Percentiles rank a stretch among this genome's conserved stretches.
phyloP scores from a whole-genome alignment of 2,113 vertebrate genomes.

The Azemiops feae region DNA sequence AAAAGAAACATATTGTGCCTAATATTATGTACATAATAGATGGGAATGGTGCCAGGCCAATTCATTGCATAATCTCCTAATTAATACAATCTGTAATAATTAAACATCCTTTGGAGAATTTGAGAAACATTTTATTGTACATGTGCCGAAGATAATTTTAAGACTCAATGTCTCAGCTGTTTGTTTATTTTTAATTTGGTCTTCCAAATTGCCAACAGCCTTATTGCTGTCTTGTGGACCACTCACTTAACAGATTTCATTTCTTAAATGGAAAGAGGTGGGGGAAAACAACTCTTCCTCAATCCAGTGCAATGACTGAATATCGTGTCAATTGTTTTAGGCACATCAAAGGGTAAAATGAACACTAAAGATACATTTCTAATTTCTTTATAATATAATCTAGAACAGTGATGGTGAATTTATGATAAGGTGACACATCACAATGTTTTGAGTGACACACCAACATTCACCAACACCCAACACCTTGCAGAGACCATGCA shows the following conservation, averaged over 20 bases:
- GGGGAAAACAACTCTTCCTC: constrained; percentile 1
- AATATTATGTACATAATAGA: constrained; percentile 54
- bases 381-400: not conserved
- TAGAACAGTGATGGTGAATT: not conserved
- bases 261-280: constrained; percentile 53
- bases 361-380: not conserved
- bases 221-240: constrained; percentile 63
- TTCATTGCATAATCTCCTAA: constrained; percentile 66
- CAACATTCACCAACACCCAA: not conserved
- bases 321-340: not conserved
- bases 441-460: not conserved
- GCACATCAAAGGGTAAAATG: constrained; percentile 15
- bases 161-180: constrained; percentile 53
- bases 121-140: constrained; percentile 45
- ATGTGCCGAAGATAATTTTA: constrained; percentile 51
- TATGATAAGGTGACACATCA: not conserved
- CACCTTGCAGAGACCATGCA: not conserved
- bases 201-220: constrained; percentile 57
- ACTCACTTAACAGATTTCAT: constrained; percentile 61
- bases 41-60: constrained; percentile 58
- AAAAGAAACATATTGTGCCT: constrained; percentile 34
- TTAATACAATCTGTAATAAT: constrained; percentile 71
- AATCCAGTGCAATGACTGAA: constrained; percentile 24
- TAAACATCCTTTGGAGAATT: constrained; percentile 68
- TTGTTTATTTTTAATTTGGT: constrained; percentile 65